Evolutionary conservation across 2,113 vertebrate genomes (phyloP), one percentile per base, ranked within the genome.

Genomic region (Boleophthalmus pectinirostris): DNA sequence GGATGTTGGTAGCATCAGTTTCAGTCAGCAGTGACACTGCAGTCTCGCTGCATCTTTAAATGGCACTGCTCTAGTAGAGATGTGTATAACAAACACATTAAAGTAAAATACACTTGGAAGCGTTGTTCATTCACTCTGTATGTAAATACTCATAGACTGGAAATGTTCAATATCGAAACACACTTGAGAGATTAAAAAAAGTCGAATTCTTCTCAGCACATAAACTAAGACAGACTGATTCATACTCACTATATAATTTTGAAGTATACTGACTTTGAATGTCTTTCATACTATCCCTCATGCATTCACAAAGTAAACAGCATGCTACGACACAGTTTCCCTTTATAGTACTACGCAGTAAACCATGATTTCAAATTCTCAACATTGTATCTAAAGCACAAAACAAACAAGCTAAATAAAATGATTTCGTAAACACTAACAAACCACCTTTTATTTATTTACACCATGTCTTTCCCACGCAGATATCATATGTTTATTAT

Each of bases 11-110:
- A 84, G 87, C 91, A 91, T 92, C 88, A 81, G 72, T 90, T 91
- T 90, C 88, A 86, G 87, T 88, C 90, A 92, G 86, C 86, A 79
- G 89, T 93, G 91, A 94, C 93, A 92, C 91, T 93, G 92, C 92
- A 91, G 91, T 92, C 89, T 93, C 80, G 47, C 86, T 85, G 88
- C 87, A 90, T 81, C 83, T 85, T 90, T 88, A 81, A 90, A 91
- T 82, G 85, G 75, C 76, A 84, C 29, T 60, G 18, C 43, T 43
- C 70, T 72, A 71, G 70, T 79, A 80, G 75, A 87, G 66, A 65
- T 85, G 75, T n/a, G 63, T 54, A 51, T 56, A 12, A 51, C 54
- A 67, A 75, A 73, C 46, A 25, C 29, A 64, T 69, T 43, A 60
- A 57, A 60, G 70, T 38, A 25, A 60, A 66, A 54, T 60, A 53